Conservation (phyloP, 2,797 vertebrate species). For the Chelon labrosus region DNA sequence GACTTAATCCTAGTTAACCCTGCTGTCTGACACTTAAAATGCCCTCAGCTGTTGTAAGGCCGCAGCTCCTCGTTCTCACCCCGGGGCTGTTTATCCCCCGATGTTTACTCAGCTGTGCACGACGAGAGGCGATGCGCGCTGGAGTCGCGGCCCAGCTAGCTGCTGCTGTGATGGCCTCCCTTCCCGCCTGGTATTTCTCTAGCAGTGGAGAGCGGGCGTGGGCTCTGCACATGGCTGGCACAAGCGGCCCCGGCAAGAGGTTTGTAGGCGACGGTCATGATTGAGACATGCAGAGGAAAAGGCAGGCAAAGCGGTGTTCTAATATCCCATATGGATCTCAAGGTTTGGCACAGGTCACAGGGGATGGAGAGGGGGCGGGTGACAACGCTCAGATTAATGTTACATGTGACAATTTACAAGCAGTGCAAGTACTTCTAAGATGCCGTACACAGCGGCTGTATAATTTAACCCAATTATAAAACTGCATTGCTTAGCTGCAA, state of each 20-base stretch:
- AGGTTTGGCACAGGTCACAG: constrained; percentile 5
- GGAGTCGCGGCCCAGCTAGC: constrained; percentile 23
- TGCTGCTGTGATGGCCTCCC: constrained; percentile 33
- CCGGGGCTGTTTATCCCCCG: constrained; percentile 62
- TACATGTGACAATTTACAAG: constrained; percentile 25
- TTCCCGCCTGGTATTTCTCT: constrained; percentile 31
- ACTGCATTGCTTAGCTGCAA: constrained; percentile 18
- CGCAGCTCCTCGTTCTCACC: constrained; percentile 45
- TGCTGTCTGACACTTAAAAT: constrained; percentile 45
- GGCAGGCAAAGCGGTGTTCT: constrained; percentile 46
- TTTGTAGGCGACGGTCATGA: constrained; percentile 60
- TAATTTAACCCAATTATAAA: constrained; percentile 32
- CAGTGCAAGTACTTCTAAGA: constrained; percentile 31
- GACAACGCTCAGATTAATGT: constrained; percentile 39
- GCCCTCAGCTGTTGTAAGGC: constrained; percentile 35
- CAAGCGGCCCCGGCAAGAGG: constrained; percentile 44
- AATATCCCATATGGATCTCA: constrained; percentile 48
- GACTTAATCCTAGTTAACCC: constrained; percentile 62
- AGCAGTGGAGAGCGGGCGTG: constrained; percentile 42
- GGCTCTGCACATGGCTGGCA: constrained; percentile 48
- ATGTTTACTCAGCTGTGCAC: constrained; percentile 69
- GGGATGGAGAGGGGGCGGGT: background rate
- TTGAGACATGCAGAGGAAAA: constrained; percentile 40
- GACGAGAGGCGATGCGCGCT: constrained; percentile 31
- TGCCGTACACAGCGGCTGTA: constrained; percentile 10